Conservation (phyloP, 1,140 invertebrate genomes). For the Polypedilum pembai region DNA sequence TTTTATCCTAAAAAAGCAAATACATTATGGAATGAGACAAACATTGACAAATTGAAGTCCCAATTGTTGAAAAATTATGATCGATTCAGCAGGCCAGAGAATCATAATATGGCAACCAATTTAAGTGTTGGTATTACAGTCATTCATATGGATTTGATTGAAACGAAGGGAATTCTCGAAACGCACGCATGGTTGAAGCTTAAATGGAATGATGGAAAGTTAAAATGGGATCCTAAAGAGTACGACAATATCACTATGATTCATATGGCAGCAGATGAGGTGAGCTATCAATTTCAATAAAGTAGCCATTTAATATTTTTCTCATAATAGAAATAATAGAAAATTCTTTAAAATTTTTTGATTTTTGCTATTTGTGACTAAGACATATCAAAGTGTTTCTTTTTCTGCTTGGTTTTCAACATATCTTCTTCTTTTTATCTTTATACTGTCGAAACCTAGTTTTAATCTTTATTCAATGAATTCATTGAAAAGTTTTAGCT, state of each 20-base stretch:
- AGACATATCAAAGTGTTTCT: too few species aligned
- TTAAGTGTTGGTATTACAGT: constrained; percentile 50
- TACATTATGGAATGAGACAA: constrained; percentile 49
- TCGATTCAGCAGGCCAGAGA: constrained; percentile 52
- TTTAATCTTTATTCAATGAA: too few species aligned
- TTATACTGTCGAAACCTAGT: too few species aligned
- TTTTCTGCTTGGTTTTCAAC: too few species aligned
- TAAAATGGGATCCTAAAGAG: background rate
- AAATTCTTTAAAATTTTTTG: too few species aligned
- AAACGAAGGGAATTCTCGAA: constrained; percentile 49
- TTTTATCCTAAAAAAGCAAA: background rate
- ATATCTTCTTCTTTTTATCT: too few species aligned
- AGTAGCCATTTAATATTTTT: too few species aligned
- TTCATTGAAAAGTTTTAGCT: too few species aligned
- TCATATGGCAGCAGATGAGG: background rate
- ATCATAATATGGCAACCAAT: constrained; percentile 48
- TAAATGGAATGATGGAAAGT: background rate
- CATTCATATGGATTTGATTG: constrained; percentile 51
- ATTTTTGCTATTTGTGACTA: too few species aligned
- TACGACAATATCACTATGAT: constrained; percentile 46
- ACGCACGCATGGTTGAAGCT: constrained; percentile 49
- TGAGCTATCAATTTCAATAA: background rate
- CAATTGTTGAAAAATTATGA: constrained; percentile 55
- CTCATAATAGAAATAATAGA: too few species aligned
- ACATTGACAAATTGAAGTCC: constrained; percentile 50